These are phyloP conservation scores for Orchestia grillus DNA, from an alignment of 1,140 invertebrate species.

Conservation along the genomic window DNA sequence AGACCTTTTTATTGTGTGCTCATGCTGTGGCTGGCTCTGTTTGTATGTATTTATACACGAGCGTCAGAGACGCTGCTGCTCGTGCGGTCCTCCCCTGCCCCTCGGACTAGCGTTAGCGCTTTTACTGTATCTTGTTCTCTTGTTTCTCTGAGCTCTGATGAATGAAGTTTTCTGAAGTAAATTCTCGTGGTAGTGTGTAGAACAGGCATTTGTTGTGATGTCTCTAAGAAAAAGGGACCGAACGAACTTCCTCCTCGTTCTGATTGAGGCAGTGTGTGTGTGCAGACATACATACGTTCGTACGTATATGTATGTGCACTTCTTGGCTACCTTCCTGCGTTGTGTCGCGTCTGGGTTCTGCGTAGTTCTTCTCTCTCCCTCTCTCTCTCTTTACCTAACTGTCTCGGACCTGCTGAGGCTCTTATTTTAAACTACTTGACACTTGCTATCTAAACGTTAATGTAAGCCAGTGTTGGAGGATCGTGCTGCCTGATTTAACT, in stretches of 20 bases:
- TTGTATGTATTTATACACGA: constrained; percentile 23
- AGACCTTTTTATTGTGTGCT: constrained; percentile 21
- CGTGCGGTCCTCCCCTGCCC: neutral
- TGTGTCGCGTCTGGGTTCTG: constrained; percentile 4
- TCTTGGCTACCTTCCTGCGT: neutral
- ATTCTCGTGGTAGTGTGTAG: neutral
- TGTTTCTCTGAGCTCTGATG: neutral
- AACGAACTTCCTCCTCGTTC: neutral
- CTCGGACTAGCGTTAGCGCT: neutral
- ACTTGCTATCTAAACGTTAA: constrained; percentile 43
- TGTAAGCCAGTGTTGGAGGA: constrained; percentile 49
- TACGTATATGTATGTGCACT: neutral
- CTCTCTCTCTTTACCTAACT: constrained; percentile 23
- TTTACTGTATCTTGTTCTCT: neutral
- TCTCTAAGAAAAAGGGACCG: neutral
- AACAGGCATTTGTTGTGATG: neutral
- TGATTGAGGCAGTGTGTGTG: neutral
- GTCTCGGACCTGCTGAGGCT: neutral
- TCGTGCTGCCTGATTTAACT: constrained; percentile 18
- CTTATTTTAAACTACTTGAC: constrained; percentile 54
- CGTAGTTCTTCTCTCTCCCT: constrained; percentile 9
- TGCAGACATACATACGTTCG: neutral
- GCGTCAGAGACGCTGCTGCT: neutral
- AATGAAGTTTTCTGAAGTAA: neutral
- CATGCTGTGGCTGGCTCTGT: constrained; percentile 23